Conservation (phyloP, 2,797 vertebrate genomes). For the Pseudotriccus pelzelni region DNA sequence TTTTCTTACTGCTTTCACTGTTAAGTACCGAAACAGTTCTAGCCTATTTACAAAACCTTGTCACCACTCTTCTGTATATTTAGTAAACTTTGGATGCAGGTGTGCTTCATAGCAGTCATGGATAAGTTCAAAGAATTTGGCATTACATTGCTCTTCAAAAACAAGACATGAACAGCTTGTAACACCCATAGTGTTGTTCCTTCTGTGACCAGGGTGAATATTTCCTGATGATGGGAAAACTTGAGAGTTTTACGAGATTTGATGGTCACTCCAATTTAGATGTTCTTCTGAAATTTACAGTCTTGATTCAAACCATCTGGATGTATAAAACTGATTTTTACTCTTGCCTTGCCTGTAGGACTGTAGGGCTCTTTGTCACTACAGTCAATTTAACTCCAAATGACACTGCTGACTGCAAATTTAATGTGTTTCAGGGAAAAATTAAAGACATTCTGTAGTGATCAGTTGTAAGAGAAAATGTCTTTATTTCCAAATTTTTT, state of each 20-base stretch:
- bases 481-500: neutral
- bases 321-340: neutral
- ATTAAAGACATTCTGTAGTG: neutral
- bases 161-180: neutral
- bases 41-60: neutral
- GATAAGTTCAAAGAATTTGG: neutral
- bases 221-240: neutral
- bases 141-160: neutral
- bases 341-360: neutral
- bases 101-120: neutral
- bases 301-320: neutral
- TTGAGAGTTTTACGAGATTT: neutral
- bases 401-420: neutral
- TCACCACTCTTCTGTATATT: neutral
- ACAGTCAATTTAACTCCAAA: neutral
- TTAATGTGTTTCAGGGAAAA: neutral
- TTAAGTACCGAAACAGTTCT: neutral
- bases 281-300: neutral
- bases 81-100: neutral
- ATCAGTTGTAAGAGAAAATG: neutral
- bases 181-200: neutral
- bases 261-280: neutral
- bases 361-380: neutral
- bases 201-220: neutral
- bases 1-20: neutral